Percentiles rank a stretch among this genome's conserved stretches.
These are phyloP conservation scores for Pantherophis alleghaniensis DNA, from an alignment of 2,797 vertebrate species.

Conservation along the genomic window DNA sequence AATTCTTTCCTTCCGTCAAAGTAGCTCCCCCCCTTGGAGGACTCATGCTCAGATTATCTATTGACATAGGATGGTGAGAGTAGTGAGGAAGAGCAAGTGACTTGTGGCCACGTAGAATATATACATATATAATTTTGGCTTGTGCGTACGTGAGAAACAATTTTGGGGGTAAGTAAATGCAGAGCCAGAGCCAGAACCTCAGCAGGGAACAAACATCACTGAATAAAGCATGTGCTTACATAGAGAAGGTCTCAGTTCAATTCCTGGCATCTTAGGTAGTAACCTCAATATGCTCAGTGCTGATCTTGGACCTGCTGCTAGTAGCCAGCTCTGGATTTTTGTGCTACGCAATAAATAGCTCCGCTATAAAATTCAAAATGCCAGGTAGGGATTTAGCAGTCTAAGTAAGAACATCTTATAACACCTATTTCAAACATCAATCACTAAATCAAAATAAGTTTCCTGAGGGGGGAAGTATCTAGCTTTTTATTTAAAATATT, in stretches of 20 bases:
- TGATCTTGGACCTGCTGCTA: neutral
- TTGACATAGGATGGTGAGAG: neutral
- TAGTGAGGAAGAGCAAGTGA: neutral
- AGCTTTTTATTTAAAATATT: neutral
- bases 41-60: neutral
- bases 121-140: neutral
- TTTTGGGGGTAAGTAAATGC: neutral
- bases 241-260: neutral
- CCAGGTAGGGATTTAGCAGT: neutral
- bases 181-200: neutral
- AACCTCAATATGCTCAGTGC: neutral
- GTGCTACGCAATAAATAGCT: neutral
- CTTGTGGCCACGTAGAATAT: neutral
- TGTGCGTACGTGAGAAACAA: neutral
- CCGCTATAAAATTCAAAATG: neutral
- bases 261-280: neutral
- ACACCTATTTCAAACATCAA: neutral
- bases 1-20: neutral
- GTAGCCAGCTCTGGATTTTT: neutral
- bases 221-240: neutral
- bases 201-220: neutral
- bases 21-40: neutral
- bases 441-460: neutral
- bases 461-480: neutral
- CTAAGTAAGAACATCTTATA: neutral